A percentile compares a stretch with the other conserved stretches of the same genome.
Conservation (phyloP, 1,140 invertebrate genomes). For the Pseudobourletiella spinata region DNA sequence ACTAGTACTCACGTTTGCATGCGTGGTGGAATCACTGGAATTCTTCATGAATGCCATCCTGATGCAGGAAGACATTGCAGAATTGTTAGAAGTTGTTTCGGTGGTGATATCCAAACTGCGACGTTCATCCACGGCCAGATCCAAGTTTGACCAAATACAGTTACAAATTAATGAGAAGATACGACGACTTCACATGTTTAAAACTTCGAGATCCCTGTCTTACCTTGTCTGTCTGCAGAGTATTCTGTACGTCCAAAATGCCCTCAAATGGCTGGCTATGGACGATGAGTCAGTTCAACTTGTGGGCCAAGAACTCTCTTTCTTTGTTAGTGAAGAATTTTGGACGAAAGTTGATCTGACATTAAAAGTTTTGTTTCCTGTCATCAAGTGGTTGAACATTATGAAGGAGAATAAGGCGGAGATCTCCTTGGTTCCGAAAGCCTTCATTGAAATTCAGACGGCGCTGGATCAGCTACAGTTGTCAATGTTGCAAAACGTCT, state of each 20-base stretch:
- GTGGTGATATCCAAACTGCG: background rate
- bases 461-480: background rate
- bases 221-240: background rate
- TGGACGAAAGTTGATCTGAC: background rate
- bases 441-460: background rate
- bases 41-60: background rate
- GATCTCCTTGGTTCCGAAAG: background rate
- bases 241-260: background rate
- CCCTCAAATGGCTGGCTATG: background rate
- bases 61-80: background rate
- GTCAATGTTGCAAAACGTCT: background rate
- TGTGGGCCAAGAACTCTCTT: background rate
- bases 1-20: background rate
- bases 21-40: background rate
- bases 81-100: background rate
- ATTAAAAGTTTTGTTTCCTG: background rate
- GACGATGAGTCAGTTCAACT: background rate
- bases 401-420: background rate
- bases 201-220: background rate
- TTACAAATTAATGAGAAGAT: background rate
- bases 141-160: background rate
- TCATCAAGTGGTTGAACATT: background rate
- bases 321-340: background rate
- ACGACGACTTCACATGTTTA: background rate
- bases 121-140: background rate